Base-by-base conservation (phyloP, 2,888 invertebrate genomes). In the Neocrepidodera transversa region DNA sequence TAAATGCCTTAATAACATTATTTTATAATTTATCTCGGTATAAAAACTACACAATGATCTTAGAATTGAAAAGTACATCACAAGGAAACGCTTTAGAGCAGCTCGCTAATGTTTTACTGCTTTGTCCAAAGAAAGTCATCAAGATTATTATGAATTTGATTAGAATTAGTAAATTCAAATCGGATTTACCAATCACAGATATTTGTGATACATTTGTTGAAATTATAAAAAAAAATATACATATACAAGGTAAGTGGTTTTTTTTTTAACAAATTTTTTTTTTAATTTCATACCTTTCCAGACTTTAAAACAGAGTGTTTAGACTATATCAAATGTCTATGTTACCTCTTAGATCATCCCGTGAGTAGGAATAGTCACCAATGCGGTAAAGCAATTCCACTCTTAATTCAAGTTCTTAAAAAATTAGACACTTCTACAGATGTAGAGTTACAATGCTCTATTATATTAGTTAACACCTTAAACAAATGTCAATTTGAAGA, bases 131-230 rank as follows among this genome's bases (percentile, higher is more conserved):
- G 50, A 68, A 68, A 36, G 66, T 79, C n/a, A 73, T 76, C 7
- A 77, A 76, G 69, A 77, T 79, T 18, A 69, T 78, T 1, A 72
- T 77, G 70, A 78, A 78, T 61, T 73, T 78, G 32, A 68, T 72
- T 11, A 65, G 64, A 53, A 68, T 73, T 3, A 70, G 71, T 38
- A 70, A 69, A 26, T 60, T 74, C 13, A 71, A 72, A 51, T 77
- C 78, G 0, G 79, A 79, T 61, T 57, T 79, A 48, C 79, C 79
- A 0, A 66, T 78, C 10, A 69, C 67, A 5, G 74, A 74, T 43
- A 75, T 78, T 8, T 75, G 71, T 54, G 65, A 71, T 26, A 71
- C 68, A 48, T 71, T 79, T 42, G 68, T 75, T 4, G 70, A 71
- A 43, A 63, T 74, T 18, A 65, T 75, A 20, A 65, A 70, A 26